Evolutionary conservation across 1,140 invertebrate species (phyloP).

Genomic region (Drosophila pseudoobscura): DNA sequence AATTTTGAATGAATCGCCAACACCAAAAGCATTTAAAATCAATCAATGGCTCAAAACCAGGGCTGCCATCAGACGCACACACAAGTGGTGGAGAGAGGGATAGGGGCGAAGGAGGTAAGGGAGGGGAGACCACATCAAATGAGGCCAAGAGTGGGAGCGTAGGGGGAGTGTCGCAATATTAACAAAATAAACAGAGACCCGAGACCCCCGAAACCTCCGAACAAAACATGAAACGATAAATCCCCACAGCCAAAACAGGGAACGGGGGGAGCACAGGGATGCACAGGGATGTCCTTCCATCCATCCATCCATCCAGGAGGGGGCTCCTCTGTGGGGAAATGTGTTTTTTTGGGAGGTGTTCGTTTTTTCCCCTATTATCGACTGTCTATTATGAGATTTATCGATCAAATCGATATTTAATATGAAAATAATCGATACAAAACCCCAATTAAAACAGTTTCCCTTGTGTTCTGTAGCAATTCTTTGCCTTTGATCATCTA

Average conservation of each 20-base stretch:
- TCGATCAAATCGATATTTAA: too few species aligned
- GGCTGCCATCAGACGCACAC: constrained; percentile 22
- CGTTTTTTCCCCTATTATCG: too few species aligned
- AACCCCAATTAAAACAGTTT: too few species aligned
- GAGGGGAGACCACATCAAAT: constrained; percentile 38
- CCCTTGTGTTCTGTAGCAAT: too few species aligned
- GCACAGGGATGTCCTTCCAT: constrained; percentile 11
- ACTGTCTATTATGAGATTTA: too few species aligned
- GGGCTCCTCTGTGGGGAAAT: too few species aligned
- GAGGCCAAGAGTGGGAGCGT: constrained; percentile 5
- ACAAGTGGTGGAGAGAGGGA: background rate
- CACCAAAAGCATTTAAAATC: constrained; percentile 78
- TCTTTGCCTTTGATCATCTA: too few species aligned
- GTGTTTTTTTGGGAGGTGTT: too few species aligned
- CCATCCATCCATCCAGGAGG: too few species aligned
- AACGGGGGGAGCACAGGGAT: background rate
- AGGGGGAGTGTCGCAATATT: constrained; percentile 35
- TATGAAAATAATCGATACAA: too few species aligned
- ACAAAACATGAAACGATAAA: constrained; percentile 30
- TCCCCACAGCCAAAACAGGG: constrained; percentile 9
- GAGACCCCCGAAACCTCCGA: constrained; percentile 13
- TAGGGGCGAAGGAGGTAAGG: background rate
- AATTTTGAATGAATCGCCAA: constrained; percentile 71
- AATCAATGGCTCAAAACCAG: constrained; percentile 53
- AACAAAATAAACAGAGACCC: constrained; percentile 42